Evolutionary conservation across 1,140 invertebrate genomes (phyloP), one percentile per base, ranked within the genome.

Genomic region (Drosophila malerkotliana): DNA sequence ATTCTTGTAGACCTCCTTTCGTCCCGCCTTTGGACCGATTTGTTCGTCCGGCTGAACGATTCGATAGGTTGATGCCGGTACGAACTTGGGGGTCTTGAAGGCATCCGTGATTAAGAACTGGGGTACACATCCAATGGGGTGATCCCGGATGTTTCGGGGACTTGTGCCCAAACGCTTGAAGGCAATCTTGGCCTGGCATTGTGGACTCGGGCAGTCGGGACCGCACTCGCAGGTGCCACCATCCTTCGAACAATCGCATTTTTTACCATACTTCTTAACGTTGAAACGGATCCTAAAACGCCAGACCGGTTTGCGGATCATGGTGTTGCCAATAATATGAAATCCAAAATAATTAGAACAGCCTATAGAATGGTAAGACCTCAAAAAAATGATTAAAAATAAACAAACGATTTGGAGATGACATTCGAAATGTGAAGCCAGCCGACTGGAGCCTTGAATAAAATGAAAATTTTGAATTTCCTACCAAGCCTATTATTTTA

Each of bases 1-100:
- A 66, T 87, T 90, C 51, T 81, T 83, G 34, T 90, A 90, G 2
- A 10, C 45, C 10, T 49, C 37, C 34, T 44, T 41, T 49, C 89
- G 82, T 9, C 63, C 34, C 0, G 78, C 87, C n/a, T 67, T 44
- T 1, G 82, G 66, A 0, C 82, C 88, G 0, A 87, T 39, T 4
- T 52, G 4, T 15, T 90, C 77, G 6, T 57, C 21, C 2, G 45
- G 15, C 0, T 28, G 1, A 4, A 69, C 8, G 0, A 24, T 51
- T 6, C 79, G 15, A 6, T 45, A 53, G 2, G 30, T 47, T 0
- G 45, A 44, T 0, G 59, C 26, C 5, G 49, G 45, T 0, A 78
- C 56, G 3, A 62, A 82, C 0, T 37, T n/a, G 0, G 79, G 79
- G 1, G 51, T 1, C 0, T n/a, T 51, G 5, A 80, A 80, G 0